Evolutionary conservation across 2,888 invertebrate genomes (phyloP).

Genomic region (Oxycera nigricornis): DNA sequence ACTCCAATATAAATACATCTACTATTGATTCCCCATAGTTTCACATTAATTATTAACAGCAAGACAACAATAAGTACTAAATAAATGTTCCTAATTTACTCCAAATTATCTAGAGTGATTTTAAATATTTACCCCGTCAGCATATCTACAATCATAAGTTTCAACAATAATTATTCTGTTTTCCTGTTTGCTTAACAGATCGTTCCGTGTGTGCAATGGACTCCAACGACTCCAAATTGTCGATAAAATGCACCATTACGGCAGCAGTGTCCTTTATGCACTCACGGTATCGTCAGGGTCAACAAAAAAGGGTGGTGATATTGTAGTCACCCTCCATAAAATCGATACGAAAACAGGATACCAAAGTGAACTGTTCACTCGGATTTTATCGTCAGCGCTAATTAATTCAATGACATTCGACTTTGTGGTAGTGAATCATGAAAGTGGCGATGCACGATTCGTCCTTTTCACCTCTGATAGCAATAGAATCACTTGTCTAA

Average conservation of each 20-base stretch:
- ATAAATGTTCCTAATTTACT: too few relatives aligned
- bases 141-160: too few relatives aligned
- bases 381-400: background rate
- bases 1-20: too few relatives aligned
- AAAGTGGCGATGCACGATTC: background rate
- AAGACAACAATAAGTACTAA: too few relatives aligned
- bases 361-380: background rate
- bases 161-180: too few relatives aligned
- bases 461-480: background rate
- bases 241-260: background rate
- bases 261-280: background rate
- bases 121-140: too few relatives aligned
- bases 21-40: too few relatives aligned
- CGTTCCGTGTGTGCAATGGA: background rate
- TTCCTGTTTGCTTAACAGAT: background rate
- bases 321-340: background rate
- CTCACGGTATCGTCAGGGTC: background rate
- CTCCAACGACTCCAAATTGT: constrained; percentile 8
- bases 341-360: background rate
- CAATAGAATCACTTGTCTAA: constrained; percentile 29
- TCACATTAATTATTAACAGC: too few relatives aligned
- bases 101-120: too few relatives aligned
- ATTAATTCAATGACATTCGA: constrained; percentile 17
- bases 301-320: background rate
- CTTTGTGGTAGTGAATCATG: background rate